phyloP scores from a whole-genome alignment of 1,140 invertebrate species.

The Zeugodacus cucurbitae region DNA sequence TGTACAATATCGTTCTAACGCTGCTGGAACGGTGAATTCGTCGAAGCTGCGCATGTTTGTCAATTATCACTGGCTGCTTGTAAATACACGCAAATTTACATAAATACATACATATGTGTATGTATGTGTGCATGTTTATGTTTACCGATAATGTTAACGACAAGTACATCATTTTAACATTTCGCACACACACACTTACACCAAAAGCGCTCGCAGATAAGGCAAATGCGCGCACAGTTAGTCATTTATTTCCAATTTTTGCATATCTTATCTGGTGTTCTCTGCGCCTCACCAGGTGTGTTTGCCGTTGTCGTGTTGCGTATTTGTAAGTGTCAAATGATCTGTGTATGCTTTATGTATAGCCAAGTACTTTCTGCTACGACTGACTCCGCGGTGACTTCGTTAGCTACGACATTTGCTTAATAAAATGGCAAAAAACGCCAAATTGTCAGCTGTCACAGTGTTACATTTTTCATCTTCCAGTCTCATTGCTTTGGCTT shows the following conservation, averaged over 20 bases:
- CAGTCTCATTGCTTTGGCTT: neutral
- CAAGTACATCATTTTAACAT: neutral
- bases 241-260: constrained; percentile 1
- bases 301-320: neutral
- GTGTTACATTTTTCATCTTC: neutral
- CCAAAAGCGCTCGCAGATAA: neutral
- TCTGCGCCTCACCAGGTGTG: neutral
- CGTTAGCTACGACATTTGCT: neutral
- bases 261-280: constrained; percentile 8
- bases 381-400: neutral
- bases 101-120: neutral
- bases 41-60: neutral
- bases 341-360: neutral
- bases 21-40: too few species aligned
- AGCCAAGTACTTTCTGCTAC: neutral
- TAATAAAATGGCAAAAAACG: neutral
- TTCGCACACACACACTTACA: neutral
- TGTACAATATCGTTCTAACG: neutral
- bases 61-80: neutral
- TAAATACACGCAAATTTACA: neutral
- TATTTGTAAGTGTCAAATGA: neutral
- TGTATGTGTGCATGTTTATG: neutral
- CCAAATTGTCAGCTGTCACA: constrained; percentile 32
- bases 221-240: neutral
- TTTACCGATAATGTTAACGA: neutral